Conservation (phyloP, 2,888 invertebrate species). For the Melanchra persicariae region DNA sequence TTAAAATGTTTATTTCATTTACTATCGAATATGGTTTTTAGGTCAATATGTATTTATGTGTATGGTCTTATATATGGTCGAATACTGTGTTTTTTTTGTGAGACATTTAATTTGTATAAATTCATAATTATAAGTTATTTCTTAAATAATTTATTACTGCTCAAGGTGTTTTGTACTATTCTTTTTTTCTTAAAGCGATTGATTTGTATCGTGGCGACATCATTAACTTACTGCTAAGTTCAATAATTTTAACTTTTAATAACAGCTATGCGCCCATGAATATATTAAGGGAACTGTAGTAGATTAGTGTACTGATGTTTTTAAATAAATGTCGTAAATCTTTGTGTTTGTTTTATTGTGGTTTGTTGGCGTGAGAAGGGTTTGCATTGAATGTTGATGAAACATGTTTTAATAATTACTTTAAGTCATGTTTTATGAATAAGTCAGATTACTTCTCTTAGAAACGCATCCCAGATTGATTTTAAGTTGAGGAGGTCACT, state of each 20-base stretch:
- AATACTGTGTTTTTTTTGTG: background rate
- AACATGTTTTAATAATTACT: too few species aligned
- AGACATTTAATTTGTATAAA: background rate
- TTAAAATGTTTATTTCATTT: background rate
- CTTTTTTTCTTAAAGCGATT: background rate
- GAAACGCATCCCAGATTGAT: background rate
- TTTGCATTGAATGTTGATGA: too few species aligned
- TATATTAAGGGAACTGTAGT: background rate
- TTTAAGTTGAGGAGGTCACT: too few species aligned
- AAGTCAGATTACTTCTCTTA: background rate
- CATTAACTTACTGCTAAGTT: background rate
- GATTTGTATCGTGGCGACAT: background rate
- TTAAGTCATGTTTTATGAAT: background rate
- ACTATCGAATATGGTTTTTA: background rate
- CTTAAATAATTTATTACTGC: background rate
- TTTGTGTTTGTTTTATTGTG: background rate
- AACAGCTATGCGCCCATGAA: background rate
- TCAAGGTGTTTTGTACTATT: background rate
- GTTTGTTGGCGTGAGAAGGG: too few species aligned
- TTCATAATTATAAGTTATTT: background rate
- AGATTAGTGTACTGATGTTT: background rate
- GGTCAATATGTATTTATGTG: background rate
- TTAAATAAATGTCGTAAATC: slow-evolving; percentile 6
- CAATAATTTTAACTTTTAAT: background rate
- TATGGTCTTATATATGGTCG: background rate